Evolutionary conservation across 2,888 invertebrate genomes (phyloP).

Genomic region (Omphaloscelis lunosa): DNA sequence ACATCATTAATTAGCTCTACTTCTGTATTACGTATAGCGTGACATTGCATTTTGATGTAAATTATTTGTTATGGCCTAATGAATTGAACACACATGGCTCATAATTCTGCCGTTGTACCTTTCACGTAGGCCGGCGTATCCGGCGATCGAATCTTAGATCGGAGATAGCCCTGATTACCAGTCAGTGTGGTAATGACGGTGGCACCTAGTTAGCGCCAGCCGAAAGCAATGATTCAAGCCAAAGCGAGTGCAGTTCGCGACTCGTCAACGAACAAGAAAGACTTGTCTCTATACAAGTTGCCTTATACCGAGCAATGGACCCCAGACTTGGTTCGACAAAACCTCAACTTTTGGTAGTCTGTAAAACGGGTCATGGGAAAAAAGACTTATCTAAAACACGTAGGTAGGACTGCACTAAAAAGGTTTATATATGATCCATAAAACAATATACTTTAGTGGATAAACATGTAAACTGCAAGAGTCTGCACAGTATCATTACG

Average conservation of each 20-base stretch:
- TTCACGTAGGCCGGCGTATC: conserved; percentile 63
- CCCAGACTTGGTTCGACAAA: conserved; percentile 3
- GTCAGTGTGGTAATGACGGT: conserved; percentile 67
- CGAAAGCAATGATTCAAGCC: conserved; percentile 67
- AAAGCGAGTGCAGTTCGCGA: conserved; percentile 61
- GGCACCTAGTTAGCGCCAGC: conserved; percentile 74
- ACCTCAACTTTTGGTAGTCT: conserved; percentile 25
- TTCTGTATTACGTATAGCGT: conserved; percentile 30
- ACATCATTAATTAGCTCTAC: conserved; percentile 11
- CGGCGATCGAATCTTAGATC: conserved; percentile 66
- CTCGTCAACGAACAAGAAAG: conserved; percentile 75
- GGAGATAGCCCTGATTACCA: conserved; percentile 66
- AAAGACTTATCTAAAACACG: background rate
- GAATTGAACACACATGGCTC: conserved; percentile 50
- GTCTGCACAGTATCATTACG: conserved; percentile 24
- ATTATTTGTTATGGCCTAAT: conserved; percentile 37
- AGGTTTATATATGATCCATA: background rate
- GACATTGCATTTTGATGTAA: conserved; percentile 52
- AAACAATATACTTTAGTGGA: conserved; percentile 18
- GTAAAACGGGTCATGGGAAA: background rate
- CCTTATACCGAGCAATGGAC: conserved; percentile 57
- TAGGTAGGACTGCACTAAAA: background rate
- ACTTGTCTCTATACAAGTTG: conserved; percentile 72
- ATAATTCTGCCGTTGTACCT: conserved; percentile 49
- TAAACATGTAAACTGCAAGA: conserved; percentile 19